Evolutionary conservation across 2,797 vertebrate species (phyloP).

Genomic region (Macrochelys suwanniensis): DNA sequence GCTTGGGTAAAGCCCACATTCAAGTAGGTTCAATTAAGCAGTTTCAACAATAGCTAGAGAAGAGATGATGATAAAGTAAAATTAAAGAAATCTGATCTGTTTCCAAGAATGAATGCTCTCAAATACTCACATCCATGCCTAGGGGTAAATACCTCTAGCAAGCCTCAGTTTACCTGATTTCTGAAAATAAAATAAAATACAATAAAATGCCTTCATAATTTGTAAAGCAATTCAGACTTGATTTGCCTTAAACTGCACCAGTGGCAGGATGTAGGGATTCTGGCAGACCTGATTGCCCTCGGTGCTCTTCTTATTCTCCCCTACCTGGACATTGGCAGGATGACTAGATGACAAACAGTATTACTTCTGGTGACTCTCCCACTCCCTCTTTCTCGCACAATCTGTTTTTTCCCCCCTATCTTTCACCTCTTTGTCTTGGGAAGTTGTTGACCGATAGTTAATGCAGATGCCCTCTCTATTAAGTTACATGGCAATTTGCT

Average conservation of each 20-base stretch:
- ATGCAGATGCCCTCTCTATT: not conserved
- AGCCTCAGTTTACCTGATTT: not conserved
- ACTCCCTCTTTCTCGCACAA: not conserved
- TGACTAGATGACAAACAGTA: not conserved
- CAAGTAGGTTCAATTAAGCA: not conserved
- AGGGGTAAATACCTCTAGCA: not conserved
- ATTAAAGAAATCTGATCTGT: not conserved
- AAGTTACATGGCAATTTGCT: not conserved
- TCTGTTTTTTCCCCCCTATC: not conserved
- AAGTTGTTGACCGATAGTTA: not conserved
- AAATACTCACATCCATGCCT: not conserved
- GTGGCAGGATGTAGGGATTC: not conserved
- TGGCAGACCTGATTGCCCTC: not conserved
- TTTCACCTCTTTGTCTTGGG: not conserved
- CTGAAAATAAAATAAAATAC: not conserved
- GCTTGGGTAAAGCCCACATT: not conserved
- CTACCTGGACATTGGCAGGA: not conserved
- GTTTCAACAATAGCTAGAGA: not conserved
- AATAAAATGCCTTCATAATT: not conserved
- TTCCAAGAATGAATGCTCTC: not conserved
- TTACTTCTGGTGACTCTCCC: not conserved
- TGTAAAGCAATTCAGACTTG: not conserved
- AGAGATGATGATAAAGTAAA: constrained; percentile 1
- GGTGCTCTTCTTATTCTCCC: not conserved
- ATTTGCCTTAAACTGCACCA: not conserved